phyloP scores from a whole-genome alignment of 2,888 invertebrate genomes.

The Acleris emargana region DNA sequence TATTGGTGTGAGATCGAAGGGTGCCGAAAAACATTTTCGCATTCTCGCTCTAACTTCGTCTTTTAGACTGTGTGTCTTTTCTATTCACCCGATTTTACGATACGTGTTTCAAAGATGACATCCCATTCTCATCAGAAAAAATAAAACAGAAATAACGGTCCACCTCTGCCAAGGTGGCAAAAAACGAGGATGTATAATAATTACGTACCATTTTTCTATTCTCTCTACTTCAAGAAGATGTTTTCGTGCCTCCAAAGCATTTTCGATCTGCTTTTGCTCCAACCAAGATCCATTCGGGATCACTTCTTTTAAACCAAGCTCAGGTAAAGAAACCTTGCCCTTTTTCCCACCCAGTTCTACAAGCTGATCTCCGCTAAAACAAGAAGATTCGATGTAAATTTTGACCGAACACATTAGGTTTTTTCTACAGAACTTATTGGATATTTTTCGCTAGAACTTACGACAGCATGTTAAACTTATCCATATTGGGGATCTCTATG shows the following conservation, averaged over 20 bases:
- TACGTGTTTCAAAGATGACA: no score
- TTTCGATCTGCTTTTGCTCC: constrained; percentile 84
- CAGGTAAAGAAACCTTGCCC: constrained; percentile 73
- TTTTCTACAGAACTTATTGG: background rate
- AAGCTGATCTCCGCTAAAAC: constrained; percentile 66
- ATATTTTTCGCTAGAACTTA: constrained; percentile 47
- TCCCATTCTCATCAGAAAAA: no score
- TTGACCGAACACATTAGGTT: background rate
- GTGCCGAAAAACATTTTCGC: no score
- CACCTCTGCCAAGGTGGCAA: background rate
- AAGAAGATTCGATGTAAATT: constrained; percentile 18
- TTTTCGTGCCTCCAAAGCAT: constrained; percentile 79
- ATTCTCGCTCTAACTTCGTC: no score
- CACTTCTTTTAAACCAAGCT: constrained; percentile 80
- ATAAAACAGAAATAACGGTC: no score
- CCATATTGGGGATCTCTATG: constrained; percentile 41
- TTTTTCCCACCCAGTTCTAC: constrained; percentile 72
- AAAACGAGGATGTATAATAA: background rate
- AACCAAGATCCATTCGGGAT: constrained; percentile 83
- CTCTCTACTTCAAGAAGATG: constrained; percentile 80
- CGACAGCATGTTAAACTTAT: constrained; percentile 54
- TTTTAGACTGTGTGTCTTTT: no score
- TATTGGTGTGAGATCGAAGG: no score
- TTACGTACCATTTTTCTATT: constrained; percentile 80
- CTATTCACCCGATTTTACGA: no score